Percentiles rank a stretch among this genome's conserved stretches.
These are phyloP conservation scores for Onychomys leucogaster DNA, from an alignment of 2,797 vertebrate genomes.

Conservation along the genomic window DNA sequence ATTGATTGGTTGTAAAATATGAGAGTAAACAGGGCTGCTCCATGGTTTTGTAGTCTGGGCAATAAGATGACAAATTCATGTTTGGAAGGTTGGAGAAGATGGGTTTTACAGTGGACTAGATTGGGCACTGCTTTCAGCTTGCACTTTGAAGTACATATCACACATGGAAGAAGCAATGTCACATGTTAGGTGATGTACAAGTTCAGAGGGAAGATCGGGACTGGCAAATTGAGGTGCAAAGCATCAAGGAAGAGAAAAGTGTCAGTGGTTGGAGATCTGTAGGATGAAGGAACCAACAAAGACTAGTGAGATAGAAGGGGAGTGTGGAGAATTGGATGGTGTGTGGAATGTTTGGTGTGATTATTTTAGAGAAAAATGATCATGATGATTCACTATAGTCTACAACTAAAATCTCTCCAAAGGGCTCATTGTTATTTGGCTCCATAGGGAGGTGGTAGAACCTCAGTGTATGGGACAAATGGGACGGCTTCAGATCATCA, in stretches of 20 bases:
- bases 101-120: not conserved
- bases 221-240: not conserved
- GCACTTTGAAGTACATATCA: not conserved
- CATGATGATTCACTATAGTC: not conserved
- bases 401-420: not conserved
- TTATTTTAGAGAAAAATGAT: not conserved
- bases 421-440: not conserved
- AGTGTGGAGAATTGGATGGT: not conserved
- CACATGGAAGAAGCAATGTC: not conserved
- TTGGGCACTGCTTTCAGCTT: not conserved
- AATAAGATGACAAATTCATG: not conserved
- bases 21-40: not conserved
- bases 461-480: not conserved
- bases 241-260: not conserved
- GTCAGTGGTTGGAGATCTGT: not conserved
- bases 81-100: not conserved
- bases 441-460: not conserved
- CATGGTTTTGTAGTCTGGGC: not conserved
- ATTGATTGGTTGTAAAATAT: not conserved
- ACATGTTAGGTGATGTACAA: not conserved
- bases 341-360: not conserved
- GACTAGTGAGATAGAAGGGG: not conserved
- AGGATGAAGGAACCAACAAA: not conserved
- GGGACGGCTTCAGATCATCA: not conserved
- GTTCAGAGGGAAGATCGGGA: not conserved